Evolutionary conservation across 2,888 invertebrate species (phyloP), one percentile per base, ranked within the genome.

Genomic region (Charanyca ferruginea): DNA sequence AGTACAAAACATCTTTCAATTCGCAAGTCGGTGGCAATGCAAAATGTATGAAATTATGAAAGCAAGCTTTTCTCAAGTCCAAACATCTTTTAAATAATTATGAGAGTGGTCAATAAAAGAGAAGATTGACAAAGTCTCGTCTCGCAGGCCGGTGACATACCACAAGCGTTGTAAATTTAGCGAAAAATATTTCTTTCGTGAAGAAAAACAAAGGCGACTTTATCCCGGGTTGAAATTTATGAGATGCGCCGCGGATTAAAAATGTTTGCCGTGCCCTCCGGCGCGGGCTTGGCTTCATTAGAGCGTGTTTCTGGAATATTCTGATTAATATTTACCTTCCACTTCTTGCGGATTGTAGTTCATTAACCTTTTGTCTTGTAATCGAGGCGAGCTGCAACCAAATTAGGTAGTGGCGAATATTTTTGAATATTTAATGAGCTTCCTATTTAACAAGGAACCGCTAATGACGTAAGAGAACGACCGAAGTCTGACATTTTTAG

Each of bases 231-330:
- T 89, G 91, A 91, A 93, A 94, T 94, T 94, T 94, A 94, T 94
- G 93, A 93, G 94, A 94, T 94, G 92, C 94, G 94, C 91, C 86
- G 88, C 85, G 94, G 94, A 94, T 94, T 94, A 93, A 94, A 94
- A 94, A 94, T 94, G 93, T 93, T 94, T 93, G 91, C 92, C 87
- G 83, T 91, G 88, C 94, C 93, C 94, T 93, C 91, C 72, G 92
- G 92, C 89, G 81, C 85, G 89, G 85, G 86, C 86, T 80, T 82
- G 87, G 88, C 91, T 93, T 94, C 93, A 94, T 94, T 94, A 94
- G 90, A 89, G 81, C 88, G 86, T 89, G 89, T 90, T 90, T 89
- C 92, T 89, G 86, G 87, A 92, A 92, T 91, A 91, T 90, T 92
- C 90, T 91, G 91, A 93, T 93, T 93, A 94, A 94, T 94, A 94